Base-by-base conservation (phyloP, 2,797 vertebrate genomes). In the Sibirionetta formosa region DNA sequence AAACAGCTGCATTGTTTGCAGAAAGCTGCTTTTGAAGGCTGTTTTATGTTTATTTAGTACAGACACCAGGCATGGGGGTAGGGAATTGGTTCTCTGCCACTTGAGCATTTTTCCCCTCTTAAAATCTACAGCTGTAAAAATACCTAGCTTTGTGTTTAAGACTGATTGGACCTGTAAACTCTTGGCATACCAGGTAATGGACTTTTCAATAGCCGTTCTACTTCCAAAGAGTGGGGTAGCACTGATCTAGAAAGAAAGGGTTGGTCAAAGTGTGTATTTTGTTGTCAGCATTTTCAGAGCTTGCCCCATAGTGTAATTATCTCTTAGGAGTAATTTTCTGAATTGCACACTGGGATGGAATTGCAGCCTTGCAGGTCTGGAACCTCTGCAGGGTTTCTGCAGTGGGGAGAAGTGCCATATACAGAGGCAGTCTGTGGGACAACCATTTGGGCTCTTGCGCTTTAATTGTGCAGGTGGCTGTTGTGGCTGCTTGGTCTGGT, bases 1-100 rank as follows among this genome's bases (percentile, higher is more conserved):
- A 98, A 97, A 97, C 88, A 97, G 53, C 94, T 92, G 54, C 78
- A 61, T 88, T 97, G 94, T 98, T 98, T 97, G 94, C 91, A 87
- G 84, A 97, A 96, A 94, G 81, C 95, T 92, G 91, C 69, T 91
- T 98, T 97, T 97, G 93, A 97, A 95, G 96, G 90, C 93, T 94
- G 31, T 91, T 94, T 53, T 86, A 14, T 96, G 61, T 97, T 97
- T 97, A 82, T 88, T 96, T 93, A 93, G 68, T 83, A 44, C 93
- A 92, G 93, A 90, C 88, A 93, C 50, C 61, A 73, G 79, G 60
- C 72, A 15, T 57, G 91, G 82, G 89, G 96, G 85, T 70, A 57
- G 95, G 66, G 88, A 83, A 75, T 82, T 81, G 89, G 88, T 92
- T 94, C 79, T 83, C 22, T 80, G 9, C 94, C 40, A 66, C 58